These are phyloP conservation scores for Psilopogon haemacephalus DNA, from an alignment of 2,113 vertebrate genomes.

Conservation along the genomic window DNA sequence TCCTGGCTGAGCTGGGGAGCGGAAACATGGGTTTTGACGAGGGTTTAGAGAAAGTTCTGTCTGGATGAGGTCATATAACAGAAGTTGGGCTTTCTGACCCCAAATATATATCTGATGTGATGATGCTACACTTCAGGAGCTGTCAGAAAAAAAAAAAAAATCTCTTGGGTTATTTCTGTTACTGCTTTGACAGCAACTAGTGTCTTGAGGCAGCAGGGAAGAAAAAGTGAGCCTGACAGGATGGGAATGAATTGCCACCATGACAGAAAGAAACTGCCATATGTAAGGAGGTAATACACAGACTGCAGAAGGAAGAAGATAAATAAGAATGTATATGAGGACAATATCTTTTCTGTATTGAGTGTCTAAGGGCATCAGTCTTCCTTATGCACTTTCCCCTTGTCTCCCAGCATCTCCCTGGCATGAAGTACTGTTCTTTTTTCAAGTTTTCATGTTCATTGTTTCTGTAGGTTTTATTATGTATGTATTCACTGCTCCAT, in stretches of 20 bases:
- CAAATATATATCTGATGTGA: constrained; percentile 25
- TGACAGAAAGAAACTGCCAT: background rate
- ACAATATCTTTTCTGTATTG: background rate
- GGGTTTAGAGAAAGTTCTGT: background rate
- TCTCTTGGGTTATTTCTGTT: constrained; percentile 61
- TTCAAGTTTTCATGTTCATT: background rate
- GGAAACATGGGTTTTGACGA: constrained; percentile 3
- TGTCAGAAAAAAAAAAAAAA: constrained; percentile 65
- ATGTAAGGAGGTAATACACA: constrained; percentile 8
- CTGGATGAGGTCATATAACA: background rate
- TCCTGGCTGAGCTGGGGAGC: background rate
- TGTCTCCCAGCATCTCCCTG: background rate
- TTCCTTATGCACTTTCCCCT: background rate
- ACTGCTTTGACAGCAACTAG: constrained; percentile 47
- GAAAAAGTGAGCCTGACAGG: constrained; percentile 40
- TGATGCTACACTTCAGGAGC: constrained; percentile 7
- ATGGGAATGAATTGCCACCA: constrained; percentile 43
- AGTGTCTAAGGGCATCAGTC: constrained; percentile 11
- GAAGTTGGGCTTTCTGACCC: constrained; percentile 6
- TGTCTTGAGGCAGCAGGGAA: constrained; percentile 47
- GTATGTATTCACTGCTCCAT: background rate
- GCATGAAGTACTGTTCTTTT: background rate
- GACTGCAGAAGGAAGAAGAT: background rate
- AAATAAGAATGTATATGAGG: constrained; percentile 41
- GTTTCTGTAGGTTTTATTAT: background rate